These are phyloP conservation scores for Atherinomorus stipes DNA, from an alignment of 2,113 vertebrate species.

Conservation along the genomic window DNA sequence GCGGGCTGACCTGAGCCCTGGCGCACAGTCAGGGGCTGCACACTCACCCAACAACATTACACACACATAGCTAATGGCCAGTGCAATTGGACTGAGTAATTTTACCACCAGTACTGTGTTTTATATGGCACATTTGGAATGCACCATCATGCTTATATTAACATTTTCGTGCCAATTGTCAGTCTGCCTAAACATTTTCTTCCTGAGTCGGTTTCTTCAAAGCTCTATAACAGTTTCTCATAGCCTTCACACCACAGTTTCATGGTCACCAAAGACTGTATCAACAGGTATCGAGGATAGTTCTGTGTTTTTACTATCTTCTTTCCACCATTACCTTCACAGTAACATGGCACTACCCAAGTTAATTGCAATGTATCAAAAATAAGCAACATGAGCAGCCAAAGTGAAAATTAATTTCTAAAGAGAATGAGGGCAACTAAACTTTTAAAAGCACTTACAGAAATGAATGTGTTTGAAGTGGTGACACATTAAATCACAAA, in stretches of 20 bases:
- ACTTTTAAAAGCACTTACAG: background rate
- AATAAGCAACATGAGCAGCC: constrained; percentile 6
- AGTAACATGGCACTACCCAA: background rate
- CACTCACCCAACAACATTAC: constrained; percentile 45
- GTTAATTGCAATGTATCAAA: constrained; percentile 7
- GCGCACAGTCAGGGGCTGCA: constrained; percentile 43
- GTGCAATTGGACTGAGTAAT: constrained; percentile 50
- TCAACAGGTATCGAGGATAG: background rate
- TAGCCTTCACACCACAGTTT: constrained; percentile 22
- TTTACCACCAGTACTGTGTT: constrained; percentile 57
- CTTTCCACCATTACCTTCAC: constrained; percentile 7
- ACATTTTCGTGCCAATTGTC: constrained; percentile 61
- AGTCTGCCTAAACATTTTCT: constrained; percentile 33
- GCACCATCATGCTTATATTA: constrained; percentile 63
- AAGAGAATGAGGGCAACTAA: background rate
- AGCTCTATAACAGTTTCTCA: constrained; percentile 37
- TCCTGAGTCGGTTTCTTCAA: constrained; percentile 25
- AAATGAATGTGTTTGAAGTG: background rate
- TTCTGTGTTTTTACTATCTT: background rate
- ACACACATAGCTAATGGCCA: constrained; percentile 44
- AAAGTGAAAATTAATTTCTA: background rate
- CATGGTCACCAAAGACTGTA: constrained; percentile 20
- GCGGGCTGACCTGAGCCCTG: constrained; percentile 72
- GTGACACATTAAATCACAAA: background rate
- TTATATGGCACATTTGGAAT: constrained; percentile 63